phyloP scores from a whole-genome alignment of 1,140 invertebrate species.

The Arctopsyche grandis region DNA sequence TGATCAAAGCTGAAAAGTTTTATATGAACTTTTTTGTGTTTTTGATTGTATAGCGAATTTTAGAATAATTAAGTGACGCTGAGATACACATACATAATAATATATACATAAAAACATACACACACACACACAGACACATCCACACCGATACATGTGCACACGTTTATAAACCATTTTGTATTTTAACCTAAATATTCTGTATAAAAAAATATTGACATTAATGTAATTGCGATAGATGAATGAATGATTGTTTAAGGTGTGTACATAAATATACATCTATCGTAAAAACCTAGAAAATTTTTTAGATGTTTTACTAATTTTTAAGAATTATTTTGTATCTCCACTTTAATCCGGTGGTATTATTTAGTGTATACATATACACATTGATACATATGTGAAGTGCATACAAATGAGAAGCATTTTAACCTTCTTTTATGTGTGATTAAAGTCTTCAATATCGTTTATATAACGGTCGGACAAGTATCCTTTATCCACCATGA shows the following conservation, averaged over 20 bases:
- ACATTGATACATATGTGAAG: slow-evolving; percentile 14
- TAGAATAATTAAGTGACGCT: background rate
- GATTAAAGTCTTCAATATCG: background rate
- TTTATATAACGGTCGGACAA: background rate
- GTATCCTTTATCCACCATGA: background rate
- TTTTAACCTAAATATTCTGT: slow-evolving; percentile 21
- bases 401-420: slow-evolving; percentile 27
- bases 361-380: slow-evolving; percentile 7
- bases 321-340: slow-evolving; percentile 25
- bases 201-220: slow-evolving; percentile 19
- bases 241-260: slow-evolving; percentile 17
- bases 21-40: background rate
- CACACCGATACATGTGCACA: background rate
- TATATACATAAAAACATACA: background rate
- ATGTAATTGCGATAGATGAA: background rate
- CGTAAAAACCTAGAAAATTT: slow-evolving; percentile 13
- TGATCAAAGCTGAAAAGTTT: background rate
- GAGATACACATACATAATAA: background rate
- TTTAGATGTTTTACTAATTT: slow-evolving; percentile 29
- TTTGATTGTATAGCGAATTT: background rate
- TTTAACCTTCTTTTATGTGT: slow-evolving; percentile 25
- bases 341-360: slow-evolving; percentile 24
- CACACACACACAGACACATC: background rate
- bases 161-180: slow-evolving; percentile 20
- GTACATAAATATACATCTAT: slow-evolving; percentile 31